These are phyloP conservation scores for Larimichthys polyactis DNA, from an alignment of 2,113 vertebrate genomes.

Conservation along the genomic window DNA sequence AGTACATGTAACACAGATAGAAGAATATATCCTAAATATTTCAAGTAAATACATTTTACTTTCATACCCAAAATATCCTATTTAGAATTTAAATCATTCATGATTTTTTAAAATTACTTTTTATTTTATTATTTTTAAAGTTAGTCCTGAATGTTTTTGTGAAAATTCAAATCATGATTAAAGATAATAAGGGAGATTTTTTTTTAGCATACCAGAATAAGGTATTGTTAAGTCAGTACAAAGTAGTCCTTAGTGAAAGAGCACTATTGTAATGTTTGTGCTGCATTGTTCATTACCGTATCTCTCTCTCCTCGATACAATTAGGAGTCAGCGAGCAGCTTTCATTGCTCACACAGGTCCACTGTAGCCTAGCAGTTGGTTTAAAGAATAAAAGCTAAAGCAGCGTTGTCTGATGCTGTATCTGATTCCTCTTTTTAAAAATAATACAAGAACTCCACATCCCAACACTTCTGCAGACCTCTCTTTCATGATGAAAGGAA, in stretches of 20 bases:
- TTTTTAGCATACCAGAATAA: neutral
- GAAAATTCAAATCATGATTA: neutral
- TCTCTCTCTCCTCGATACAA: neutral
- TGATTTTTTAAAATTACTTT: neutral
- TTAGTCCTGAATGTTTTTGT: neutral
- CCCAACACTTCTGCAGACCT: slow-evolving; percentile 35
- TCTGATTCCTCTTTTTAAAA: slow-evolving; percentile 37
- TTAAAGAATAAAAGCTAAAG: slow-evolving; percentile 41
- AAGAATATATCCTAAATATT: neutral
- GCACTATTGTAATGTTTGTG: neutral
- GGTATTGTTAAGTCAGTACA: neutral
- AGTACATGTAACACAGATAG: neutral
- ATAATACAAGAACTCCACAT: slow-evolving; percentile 37
- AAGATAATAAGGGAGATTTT: neutral
- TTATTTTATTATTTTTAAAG: neutral
- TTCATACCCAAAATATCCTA: neutral
- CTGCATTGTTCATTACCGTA: neutral
- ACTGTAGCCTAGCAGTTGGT: neutral
- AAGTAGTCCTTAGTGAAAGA: neutral
- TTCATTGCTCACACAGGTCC: slow-evolving; percentile 17
- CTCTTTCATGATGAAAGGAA: slow-evolving; percentile 64
- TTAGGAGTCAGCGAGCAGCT: neutral
- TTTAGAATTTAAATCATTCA: neutral
- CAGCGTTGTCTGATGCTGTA: slow-evolving; percentile 24
- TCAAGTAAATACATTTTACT: neutral